Evolutionary conservation across 2,797 vertebrate species (phyloP), one percentile per base, ranked within the genome.

Genomic region (Emydoidea blandingii): DNA sequence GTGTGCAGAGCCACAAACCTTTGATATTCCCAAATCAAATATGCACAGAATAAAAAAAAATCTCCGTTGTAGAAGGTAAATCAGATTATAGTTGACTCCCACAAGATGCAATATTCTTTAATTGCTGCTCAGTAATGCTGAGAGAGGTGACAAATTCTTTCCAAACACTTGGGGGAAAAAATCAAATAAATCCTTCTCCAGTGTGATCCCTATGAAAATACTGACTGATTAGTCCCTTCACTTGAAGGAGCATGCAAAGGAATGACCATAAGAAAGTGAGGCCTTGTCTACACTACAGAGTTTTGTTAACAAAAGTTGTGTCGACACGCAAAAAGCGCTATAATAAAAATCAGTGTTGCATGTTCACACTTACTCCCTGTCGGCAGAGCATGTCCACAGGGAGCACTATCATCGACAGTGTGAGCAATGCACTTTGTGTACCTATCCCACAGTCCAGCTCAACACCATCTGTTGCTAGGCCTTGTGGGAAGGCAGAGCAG

Each of bases 61-160:
- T 18, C 88, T 50, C 18, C 3, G 29, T 72, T 84, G 85, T 83
- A 84, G 57, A 86, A 83, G 65, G 34, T n/a, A 94, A 96, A 93
- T 10, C n/a, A 85, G 79, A 65, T 80, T 78, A 65, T 84, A 94
- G 81, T 57, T 83, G 49, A 8, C 41, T 86, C 65, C 8, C 31
- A n/a, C 47, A 87, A 89, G 72, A 80, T 76, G 47, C 31, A 84
- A 5, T 90, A 54, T 81, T 81, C 82, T 85, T 92, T 90, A 50
- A 76, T 23, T 79, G 65, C 62, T 92, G 19, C 47, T 57, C 85
- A 79, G 27, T 25, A 34, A 50, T 72, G 5, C 56, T 91, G 83
- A 65, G 50, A 72, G 94, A 87, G 65, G 31, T 68, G 65, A 89
- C 72, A 90, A 81, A 82, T 89, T 78, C 12, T 82, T 93, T 87